Conservation (phyloP, 2,113 vertebrate genomes). For the Caranx melampygus region DNA sequence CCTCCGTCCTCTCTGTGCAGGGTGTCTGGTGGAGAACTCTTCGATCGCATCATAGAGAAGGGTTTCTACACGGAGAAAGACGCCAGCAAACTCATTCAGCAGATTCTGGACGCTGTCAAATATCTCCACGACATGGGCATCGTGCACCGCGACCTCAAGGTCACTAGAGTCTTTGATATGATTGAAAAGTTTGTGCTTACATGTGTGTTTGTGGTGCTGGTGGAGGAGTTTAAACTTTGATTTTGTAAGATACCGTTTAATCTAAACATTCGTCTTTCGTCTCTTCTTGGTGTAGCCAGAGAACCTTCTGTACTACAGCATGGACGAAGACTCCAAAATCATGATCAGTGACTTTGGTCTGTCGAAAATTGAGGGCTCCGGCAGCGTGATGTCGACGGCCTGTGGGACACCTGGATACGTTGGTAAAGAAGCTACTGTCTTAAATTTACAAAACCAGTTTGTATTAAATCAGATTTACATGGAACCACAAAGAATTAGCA, state of each 20-base stretch:
- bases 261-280: background rate
- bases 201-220: background rate
- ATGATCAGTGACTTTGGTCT: constrained; percentile 99
- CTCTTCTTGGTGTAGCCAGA: constrained; percentile 86
- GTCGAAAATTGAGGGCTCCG: constrained; percentile 94
- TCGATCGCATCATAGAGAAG: constrained; percentile 98
- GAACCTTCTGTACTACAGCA: constrained; percentile 96
- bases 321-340: constrained; percentile 98
- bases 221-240: background rate
- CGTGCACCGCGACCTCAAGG: constrained; percentile 97
- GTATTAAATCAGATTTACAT: background rate
- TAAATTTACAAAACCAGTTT: background rate
- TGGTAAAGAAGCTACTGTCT: constrained; percentile 78
- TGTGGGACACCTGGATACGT: constrained; percentile 97
- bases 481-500: no score
- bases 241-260: background rate
- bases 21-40: constrained; percentile 96
- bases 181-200: background rate
- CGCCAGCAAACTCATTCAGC: constrained; percentile 94
- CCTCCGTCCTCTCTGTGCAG: constrained; percentile 72
- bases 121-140: constrained; percentile 98
- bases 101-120: constrained; percentile 96
- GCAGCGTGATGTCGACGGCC: constrained; percentile 96
- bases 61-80: constrained; percentile 99
- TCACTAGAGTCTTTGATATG: constrained; percentile 55